A percentile compares a stretch with the other conserved stretches of the same genome.
These are phyloP conservation scores for Peromyscus polionotus DNA, from an alignment of 2,113 vertebrate species.

Conservation along the genomic window DNA sequence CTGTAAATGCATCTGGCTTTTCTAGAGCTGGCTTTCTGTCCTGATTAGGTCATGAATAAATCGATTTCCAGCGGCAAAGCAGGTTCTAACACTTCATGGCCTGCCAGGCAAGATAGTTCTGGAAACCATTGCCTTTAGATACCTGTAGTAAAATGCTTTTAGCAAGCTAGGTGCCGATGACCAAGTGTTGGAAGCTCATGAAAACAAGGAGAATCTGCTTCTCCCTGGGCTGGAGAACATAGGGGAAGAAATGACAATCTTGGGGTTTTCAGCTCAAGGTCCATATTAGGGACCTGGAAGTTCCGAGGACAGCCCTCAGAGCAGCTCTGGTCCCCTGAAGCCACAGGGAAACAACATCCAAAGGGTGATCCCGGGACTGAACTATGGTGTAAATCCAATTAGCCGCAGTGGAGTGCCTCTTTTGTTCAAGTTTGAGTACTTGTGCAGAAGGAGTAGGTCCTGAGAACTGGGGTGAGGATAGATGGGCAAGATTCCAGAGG, in stretches of 20 bases:
- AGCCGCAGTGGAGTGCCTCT: background rate
- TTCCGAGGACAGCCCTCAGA: background rate
- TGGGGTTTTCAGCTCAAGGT: background rate
- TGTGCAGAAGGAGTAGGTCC: background rate
- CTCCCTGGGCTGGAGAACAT: background rate
- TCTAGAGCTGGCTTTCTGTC: background rate
- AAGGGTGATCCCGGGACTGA: background rate
- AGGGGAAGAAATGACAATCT: no score
- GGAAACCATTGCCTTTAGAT: background rate
- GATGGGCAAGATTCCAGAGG: background rate
- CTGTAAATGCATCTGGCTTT: background rate
- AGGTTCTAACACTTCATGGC: background rate
- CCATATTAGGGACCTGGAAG: background rate
- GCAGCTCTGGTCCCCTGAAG: background rate
- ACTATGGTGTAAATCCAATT: background rate
- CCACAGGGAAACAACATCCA: background rate
- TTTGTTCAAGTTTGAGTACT: background rate
- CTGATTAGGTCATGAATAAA: background rate
- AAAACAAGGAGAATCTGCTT: background rate
- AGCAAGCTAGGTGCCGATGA: background rate
- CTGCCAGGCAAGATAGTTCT: background rate
- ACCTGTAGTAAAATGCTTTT: background rate
- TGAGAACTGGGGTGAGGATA: background rate
- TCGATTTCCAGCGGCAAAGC: background rate
- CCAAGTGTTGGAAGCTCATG: background rate